Conservation (phyloP, 2,797 vertebrate genomes). For the Epinephelus coioides region DNA sequence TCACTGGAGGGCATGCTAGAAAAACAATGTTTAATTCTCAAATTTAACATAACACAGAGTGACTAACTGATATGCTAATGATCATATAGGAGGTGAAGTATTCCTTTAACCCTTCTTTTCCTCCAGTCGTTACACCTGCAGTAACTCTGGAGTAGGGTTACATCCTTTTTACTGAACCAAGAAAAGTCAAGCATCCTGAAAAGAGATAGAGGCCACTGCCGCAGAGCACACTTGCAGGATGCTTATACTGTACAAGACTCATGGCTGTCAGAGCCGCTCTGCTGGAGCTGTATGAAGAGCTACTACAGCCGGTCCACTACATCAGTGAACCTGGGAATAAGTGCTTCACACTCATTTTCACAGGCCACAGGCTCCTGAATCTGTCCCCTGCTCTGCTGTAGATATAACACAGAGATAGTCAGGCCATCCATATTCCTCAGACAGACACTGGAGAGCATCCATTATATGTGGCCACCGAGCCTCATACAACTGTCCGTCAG, state of each 20-base stretch:
- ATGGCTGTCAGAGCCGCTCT: conserved; percentile 54
- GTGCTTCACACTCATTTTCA: conserved; percentile 70
- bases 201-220: conserved; percentile 36
- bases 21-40: too few relatives aligned
- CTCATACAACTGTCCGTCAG: conserved; percentile 56
- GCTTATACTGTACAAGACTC: conserved; percentile 31
- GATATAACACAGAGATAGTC: conserved; percentile 62
- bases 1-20: too few relatives aligned
- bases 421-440: conserved; percentile 70
- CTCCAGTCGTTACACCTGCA: conserved; percentile 41
- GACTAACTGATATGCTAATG: too few relatives aligned
- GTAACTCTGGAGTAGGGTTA: conserved; percentile 3
- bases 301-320: conserved; percentile 54
- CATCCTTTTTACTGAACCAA: conserved; percentile 36
- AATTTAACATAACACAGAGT: too few relatives aligned
- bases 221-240: conserved; percentile 31
- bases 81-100: too few relatives aligned
- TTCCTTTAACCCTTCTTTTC: conserved; percentile 16
- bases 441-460: conserved; percentile 60
- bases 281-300: conserved; percentile 71
- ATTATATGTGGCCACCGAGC: conserved; percentile 63
- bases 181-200: conserved; percentile 35
- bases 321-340: conserved; percentile 72
- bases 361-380: conserved; percentile 66
- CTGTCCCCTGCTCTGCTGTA: conserved; percentile 51